These are phyloP conservation scores for Sapayoa aenigma DNA, from an alignment of 2,113 vertebrate species.

Conservation along the genomic window DNA sequence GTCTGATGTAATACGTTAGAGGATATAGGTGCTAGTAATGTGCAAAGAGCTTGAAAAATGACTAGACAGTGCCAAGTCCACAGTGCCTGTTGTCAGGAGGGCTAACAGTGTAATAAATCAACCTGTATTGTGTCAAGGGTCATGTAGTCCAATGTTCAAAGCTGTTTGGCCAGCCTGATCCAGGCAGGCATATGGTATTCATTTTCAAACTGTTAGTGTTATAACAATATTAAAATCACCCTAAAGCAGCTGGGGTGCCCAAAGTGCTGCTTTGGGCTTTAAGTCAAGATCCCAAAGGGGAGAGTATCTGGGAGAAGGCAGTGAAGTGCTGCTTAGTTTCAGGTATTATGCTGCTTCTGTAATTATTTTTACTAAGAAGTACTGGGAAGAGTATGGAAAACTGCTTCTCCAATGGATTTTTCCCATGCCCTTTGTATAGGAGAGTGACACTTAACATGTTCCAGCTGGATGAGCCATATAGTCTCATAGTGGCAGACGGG, in stretches of 20 bases:
- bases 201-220: background rate
- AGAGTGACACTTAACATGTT: background rate
- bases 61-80: constrained; percentile 48
- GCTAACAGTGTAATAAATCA: constrained; percentile 71
- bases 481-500: background rate
- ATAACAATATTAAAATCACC: background rate
- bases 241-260: no score
- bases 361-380: background rate
- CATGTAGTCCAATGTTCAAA: constrained; percentile 29
- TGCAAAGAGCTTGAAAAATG: constrained; percentile 72
- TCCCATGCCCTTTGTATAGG: background rate
- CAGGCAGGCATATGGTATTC: background rate
- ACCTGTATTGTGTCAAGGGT: constrained; percentile 66
- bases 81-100: constrained; percentile 32
- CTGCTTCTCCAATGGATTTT: background rate
- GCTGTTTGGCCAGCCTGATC: constrained; percentile 46
- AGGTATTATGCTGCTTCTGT: background rate
- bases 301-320: background rate
- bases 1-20: constrained; percentile 27
- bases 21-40: constrained; percentile 35
- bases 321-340: background rate
- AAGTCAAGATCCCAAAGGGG: background rate
- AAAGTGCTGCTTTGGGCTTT: background rate
- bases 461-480: background rate
- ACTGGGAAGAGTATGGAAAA: background rate